Percentiles rank a stretch among this genome's conserved stretches.
phyloP scores from a whole-genome alignment of 1,140 invertebrate species.

The Bombus vancouverensis region DNA sequence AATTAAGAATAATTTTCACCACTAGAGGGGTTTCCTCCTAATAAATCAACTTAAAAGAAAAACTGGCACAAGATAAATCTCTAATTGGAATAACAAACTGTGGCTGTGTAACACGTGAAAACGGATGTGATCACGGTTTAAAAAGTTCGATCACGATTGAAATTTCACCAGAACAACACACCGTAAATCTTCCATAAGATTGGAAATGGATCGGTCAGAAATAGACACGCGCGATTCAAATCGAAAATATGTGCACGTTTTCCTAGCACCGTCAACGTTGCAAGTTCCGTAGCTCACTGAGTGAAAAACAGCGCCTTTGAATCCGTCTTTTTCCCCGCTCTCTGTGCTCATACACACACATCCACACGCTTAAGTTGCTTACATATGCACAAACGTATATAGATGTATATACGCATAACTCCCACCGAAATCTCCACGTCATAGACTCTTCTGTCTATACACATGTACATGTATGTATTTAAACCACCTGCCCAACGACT shows the following conservation, averaged over 20 bases:
- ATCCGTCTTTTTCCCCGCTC: conserved; percentile 42
- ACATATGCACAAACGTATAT: neutral
- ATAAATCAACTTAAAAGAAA: too few relatives aligned
- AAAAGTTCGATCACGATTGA: neutral
- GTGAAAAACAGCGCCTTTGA: conserved; percentile 60
- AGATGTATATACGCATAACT: neutral
- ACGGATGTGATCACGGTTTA: neutral
- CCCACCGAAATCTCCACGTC: conserved; percentile 36
- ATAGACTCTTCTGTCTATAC: neutral
- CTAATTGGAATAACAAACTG: neutral
- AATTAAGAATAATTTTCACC: neutral
- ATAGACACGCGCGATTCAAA: neutral
- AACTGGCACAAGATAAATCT: neutral
- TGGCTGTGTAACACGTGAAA: neutral
- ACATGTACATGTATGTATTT: too few relatives aligned
- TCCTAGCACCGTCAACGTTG: conserved; percentile 32
- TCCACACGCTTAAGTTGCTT: neutral
- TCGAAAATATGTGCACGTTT: conserved; percentile 1
- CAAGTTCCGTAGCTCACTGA: conserved; percentile 58
- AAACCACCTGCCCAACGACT: neutral
- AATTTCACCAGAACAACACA: neutral
- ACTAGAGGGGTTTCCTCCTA: too few relatives aligned
- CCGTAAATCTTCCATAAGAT: neutral
- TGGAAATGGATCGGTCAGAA: neutral
- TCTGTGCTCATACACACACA: neutral